Evolutionary conservation across 2,113 vertebrate genomes (phyloP), one percentile per base, ranked within the genome.

Genomic region (human): DNA sequence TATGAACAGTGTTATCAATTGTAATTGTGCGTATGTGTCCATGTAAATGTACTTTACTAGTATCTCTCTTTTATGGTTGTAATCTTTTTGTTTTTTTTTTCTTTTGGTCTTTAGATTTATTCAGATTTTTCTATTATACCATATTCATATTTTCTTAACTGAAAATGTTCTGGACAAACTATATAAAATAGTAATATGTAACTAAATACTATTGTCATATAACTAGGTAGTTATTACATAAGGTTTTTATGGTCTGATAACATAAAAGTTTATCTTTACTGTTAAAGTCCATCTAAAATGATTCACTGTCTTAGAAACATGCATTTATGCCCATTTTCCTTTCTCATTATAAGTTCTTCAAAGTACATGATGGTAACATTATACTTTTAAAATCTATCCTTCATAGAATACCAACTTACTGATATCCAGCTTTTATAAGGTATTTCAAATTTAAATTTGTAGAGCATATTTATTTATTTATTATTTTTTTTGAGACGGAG

Each of bases 161-260:
- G 93, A 96, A 75, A 94, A 48, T 93, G 83, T 97, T 97, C 89
- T 90, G 40, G 94, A 79, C 2, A 72, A 80, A 89, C 70, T 92
- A 14, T 84, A 84, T 94, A 92, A 94, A 87, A 86, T 50, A 93
- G 40, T 97, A 97, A 98, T 97, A 14, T 87, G 45, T 97, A 96
- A 97, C 96, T 91, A 86, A 89, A 93, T 96, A 59, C 78, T 38
- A 79, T 35, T 73, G 27, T 93, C 88, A 55, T 88, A 76, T 87
- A 92, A 75, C 68, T 76, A 59, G 70, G 30, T 93, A 82, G 32
- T 90, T 70, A 94, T 59, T 94, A 61, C 78, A 61, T 88, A n/a
- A 83, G 73, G 80, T 20, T 96, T 97, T 98, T 98, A 97, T 97
- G 92, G 90, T 93, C 43, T 95, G 35, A 27, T 84, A 78, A 79